A percentile compares a stretch with the other conserved stretches of the same genome.
Conservation (phyloP, 1,140 invertebrate species). For the Lordiphosa clarofinis region DNA sequence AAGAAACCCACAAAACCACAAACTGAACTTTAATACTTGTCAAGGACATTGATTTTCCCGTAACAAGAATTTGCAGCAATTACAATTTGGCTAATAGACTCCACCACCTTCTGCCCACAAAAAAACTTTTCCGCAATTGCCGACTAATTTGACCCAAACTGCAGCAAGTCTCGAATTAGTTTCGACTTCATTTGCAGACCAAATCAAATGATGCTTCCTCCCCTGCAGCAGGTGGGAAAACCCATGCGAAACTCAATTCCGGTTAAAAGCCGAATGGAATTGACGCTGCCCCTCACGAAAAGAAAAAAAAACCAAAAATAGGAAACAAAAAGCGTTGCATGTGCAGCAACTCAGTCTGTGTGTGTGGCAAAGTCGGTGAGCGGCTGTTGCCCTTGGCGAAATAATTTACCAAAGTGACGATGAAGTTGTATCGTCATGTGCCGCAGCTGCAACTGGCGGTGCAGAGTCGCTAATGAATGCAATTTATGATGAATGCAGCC, state of each 20-base stretch:
- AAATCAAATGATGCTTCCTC: too few species aligned
- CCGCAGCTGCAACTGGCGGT: background rate
- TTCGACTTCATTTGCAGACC: too few species aligned
- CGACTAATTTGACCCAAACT: background rate
- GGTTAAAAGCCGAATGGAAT: background rate
- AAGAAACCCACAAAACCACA: conserved; percentile 3
- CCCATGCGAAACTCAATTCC: background rate
- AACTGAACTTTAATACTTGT: conserved; percentile 5
- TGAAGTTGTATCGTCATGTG: background rate
- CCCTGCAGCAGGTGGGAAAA: background rate
- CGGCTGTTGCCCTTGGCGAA: background rate
- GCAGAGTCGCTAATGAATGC: too few species aligned
- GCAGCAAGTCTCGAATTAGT: too few species aligned
- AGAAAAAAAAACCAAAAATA: background rate
- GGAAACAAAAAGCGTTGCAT: background rate
- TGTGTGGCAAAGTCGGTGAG: too few species aligned
- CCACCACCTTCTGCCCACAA: too few species aligned
- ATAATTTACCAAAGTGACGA: conserved; percentile 5
- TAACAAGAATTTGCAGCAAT: too few species aligned
- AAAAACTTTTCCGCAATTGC: too few species aligned
- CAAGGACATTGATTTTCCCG: conserved; percentile 36
- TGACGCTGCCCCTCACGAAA: background rate
- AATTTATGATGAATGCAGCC: too few species aligned
- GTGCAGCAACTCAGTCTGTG: too few species aligned
- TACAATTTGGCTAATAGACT: conserved; percentile 56